Evolutionary conservation across 2,888 invertebrate genomes (phyloP), one percentile per base, ranked within the genome.

Genomic region (Drosophila peninsularis): DNA sequence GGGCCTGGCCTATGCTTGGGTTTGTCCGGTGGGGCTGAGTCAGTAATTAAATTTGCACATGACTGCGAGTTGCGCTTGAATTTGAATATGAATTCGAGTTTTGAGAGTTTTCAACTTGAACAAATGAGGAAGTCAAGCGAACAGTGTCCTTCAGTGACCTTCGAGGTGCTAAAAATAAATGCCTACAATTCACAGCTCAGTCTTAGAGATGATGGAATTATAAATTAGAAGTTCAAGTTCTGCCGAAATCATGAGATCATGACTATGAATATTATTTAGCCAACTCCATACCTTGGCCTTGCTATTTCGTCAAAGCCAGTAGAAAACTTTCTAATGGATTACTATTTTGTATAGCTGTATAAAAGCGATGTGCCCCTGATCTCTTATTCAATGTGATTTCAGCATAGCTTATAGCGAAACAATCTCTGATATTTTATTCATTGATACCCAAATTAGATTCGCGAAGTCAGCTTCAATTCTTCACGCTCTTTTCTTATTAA

Each of bases 31-130:
- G 57, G 45, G 57, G 45, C 39, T 78, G 84, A 82, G 75, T 82
- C 82, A 71, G 76, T 87, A 81, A 87, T 82, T 82, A 78, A 84
- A 81, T 78, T 87, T 72, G 68, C 75, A 63, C 60, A 78, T 71
- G 53, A 53, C 45, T 75, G 64, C 63, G n/a, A 71, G 74, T 62
- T 66, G 60, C 47, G 61, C 67, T 61, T 77, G 62, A 66, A 54
- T 53, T 69, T 55, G 30, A 60, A 65, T 76, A 19, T 19, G 52
- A 36, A 44, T 49, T 50, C 13, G 49, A 36, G 50, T n/a, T 21
- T 84, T 39, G 42, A 69, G 69, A 52, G 61, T 44, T 60, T 52
- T 75, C 60, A 71, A 69, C 69, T 62, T 64, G 44, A 69, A 63
- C 71, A 81, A 77, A 74, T 64, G 68, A 57, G 70, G 61, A 74